Evolutionary conservation across 2,797 vertebrate genomes (phyloP).

Genomic region (Graptemys geographica): DNA sequence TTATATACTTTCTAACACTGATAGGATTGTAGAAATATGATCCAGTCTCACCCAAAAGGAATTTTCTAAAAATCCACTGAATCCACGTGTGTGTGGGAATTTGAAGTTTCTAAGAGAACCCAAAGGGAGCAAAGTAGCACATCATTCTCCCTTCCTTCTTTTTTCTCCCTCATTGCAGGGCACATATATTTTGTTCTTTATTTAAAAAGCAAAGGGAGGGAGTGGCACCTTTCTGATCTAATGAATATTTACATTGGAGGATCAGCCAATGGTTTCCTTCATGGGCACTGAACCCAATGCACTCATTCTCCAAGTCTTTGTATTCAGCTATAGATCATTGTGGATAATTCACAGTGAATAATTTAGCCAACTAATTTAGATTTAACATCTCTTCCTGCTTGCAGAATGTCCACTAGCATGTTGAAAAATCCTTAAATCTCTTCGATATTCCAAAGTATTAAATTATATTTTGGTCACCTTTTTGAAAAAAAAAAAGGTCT

Average conservation of each 20-base stretch:
- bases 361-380: background rate
- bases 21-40: background rate
- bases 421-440: background rate
- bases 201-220: background rate
- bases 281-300: background rate
- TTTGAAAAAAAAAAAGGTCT: background rate
- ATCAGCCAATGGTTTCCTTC: background rate
- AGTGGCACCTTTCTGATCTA: background rate
- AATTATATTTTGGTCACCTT: background rate
- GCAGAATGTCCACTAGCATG: background rate
- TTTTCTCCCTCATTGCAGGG: background rate
- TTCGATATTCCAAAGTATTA: constrained; percentile 2
- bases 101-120: background rate
- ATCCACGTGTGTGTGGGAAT: background rate
- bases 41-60: background rate
- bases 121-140: background rate
- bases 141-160: background rate
- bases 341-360: background rate
- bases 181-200: background rate
- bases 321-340: background rate
- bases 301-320: background rate
- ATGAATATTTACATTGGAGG: background rate
- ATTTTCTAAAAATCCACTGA: background rate
- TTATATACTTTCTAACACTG: background rate
- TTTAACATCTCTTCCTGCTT: background rate